phyloP scores from a whole-genome alignment of 1,140 invertebrate genomes.

The Teleopsis dalmanni region DNA sequence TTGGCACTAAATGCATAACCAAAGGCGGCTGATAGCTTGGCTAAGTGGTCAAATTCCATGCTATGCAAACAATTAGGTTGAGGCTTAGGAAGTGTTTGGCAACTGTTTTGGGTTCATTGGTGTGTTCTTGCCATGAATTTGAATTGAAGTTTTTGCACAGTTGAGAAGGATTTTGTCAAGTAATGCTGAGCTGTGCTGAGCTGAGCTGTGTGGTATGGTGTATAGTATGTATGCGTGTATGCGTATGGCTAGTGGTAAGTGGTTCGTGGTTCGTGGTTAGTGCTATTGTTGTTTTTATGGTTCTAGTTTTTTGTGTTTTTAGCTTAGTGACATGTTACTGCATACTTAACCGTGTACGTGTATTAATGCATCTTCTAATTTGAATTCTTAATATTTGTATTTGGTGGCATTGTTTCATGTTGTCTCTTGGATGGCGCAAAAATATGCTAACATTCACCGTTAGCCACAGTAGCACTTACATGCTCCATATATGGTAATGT shows the following conservation, averaged over 20 bases:
- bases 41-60: constrained; percentile 10
- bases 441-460: background rate
- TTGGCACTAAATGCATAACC: constrained; percentile 7
- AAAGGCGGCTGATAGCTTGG: background rate
- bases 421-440: no score
- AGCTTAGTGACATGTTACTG: no score
- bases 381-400: constrained; percentile 9
- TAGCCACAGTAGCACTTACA: background rate
- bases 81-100: constrained; percentile 8
- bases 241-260: background rate
- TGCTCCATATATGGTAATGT: background rate
- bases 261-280: background rate
- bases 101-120: constrained; percentile 4
- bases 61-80: constrained; percentile 9
- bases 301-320: background rate
- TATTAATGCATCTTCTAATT: constrained; percentile 10
- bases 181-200: no score
- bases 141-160: background rate
- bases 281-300: background rate
- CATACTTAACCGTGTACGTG: no score
- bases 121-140: background rate
- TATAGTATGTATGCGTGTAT: background rate
- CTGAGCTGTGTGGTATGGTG: no score
- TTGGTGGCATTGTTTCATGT: no score
- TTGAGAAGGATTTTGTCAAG: background rate